Percentiles rank a stretch among this genome's conserved stretches.
Evolutionary conservation across 2,113 vertebrate genomes (phyloP).

Genomic region (Diadophis punctatus): DNA sequence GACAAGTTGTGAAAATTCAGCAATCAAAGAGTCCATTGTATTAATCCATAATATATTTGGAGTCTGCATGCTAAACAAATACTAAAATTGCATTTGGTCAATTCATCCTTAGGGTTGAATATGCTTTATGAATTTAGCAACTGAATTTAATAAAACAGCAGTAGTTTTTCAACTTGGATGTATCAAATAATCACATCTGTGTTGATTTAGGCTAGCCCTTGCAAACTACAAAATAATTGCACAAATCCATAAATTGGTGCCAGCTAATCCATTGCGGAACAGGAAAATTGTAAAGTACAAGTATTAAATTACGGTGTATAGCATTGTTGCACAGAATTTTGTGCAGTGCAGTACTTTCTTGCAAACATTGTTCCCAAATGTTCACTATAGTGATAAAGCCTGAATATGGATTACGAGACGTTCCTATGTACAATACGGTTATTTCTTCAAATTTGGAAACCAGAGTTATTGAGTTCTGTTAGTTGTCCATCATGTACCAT

Average conservation of each 20-base stretch:
- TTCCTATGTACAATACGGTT: neutral
- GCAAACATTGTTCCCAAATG: neutral
- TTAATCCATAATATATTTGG: neutral
- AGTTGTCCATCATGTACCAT: neutral
- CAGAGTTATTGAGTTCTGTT: neutral
- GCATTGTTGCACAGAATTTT: neutral
- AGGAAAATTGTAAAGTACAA: neutral
- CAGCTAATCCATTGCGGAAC: neutral
- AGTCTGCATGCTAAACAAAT: neutral
- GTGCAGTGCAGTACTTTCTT: neutral
- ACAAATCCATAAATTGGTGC: neutral
- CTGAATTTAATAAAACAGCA: neutral
- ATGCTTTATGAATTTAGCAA: neutral
- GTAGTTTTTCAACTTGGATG: neutral
- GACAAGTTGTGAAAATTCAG: neutral
- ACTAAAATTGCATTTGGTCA: neutral
- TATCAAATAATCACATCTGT: neutral
- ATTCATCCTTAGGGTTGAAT: neutral
- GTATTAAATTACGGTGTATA: neutral
- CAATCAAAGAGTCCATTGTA: neutral
- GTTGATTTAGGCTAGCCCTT: neutral
- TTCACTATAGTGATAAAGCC: neutral
- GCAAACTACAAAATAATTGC: neutral
- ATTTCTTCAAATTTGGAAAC: neutral
- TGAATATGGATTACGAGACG: neutral